A percentile compares a stretch with the other conserved stretches of the same genome.
Evolutionary conservation across 2,797 vertebrate species (phyloP).

Genomic region (Masticophis lateralis): DNA sequence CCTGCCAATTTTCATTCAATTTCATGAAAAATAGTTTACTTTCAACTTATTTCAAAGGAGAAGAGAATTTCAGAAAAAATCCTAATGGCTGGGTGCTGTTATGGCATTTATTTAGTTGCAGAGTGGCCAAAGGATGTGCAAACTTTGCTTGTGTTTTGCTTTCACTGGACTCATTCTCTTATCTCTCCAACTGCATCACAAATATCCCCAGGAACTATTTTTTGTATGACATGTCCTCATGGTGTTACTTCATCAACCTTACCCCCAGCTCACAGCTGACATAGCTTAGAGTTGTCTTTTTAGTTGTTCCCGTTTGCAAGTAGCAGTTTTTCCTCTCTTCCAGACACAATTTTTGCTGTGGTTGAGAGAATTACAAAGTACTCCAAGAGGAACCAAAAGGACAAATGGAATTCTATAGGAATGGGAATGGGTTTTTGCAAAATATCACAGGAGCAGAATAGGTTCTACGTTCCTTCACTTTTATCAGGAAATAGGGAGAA

Average conservation of each 20-base stretch:
- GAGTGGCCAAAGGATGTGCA: neutral
- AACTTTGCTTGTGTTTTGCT: neutral
- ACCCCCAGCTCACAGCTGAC: neutral
- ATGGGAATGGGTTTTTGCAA: neutral
- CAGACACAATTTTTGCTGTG: neutral
- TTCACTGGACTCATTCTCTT: neutral
- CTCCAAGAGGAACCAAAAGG: neutral
- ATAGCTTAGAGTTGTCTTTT: neutral
- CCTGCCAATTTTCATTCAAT: neutral
- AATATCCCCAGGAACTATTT: neutral
- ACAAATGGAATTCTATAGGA: neutral
- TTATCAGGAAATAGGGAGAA: neutral
- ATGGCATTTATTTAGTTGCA: neutral
- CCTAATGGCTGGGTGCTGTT: neutral
- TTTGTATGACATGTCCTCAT: neutral
- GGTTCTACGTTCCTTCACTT: neutral
- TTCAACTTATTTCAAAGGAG: conserved; percentile 3
- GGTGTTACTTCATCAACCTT: neutral
- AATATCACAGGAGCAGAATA: neutral
- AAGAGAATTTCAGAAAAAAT: neutral
- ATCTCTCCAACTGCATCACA: neutral
- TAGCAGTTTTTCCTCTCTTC: neutral
- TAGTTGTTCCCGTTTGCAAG: neutral
- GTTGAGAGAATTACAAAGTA: neutral
- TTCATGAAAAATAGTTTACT: neutral